These are phyloP conservation scores for Carapus acus DNA, from an alignment of 2,797 vertebrate genomes.

Conservation along the genomic window DNA sequence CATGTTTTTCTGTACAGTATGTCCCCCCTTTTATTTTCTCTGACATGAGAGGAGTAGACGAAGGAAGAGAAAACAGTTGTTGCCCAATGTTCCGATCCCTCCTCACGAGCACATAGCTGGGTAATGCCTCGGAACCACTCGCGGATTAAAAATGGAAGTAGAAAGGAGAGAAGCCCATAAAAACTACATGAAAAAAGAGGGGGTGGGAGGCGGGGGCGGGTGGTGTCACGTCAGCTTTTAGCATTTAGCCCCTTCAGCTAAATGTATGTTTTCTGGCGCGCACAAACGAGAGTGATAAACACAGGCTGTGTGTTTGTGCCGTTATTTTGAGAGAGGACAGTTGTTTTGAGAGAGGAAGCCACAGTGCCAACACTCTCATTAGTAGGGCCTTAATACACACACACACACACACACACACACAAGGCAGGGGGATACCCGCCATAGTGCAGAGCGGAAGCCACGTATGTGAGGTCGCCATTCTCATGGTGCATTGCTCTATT, in stretches of 20 bases:
- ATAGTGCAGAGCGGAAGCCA: slow-evolving; percentile 15
- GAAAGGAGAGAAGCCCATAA: too few species aligned
- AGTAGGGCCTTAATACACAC: slow-evolving; percentile 7
- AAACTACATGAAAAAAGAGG: neutral
- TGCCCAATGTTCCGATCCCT: too few species aligned
- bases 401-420: slow-evolving; percentile 25
- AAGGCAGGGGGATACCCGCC: neutral
- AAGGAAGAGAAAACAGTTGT: too few species aligned
- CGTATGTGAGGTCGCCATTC: slow-evolving; percentile 28
- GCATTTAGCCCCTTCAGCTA: neutral
- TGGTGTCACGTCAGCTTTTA: too few species aligned
- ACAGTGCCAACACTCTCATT: slow-evolving; percentile 19
- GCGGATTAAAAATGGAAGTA: too few species aligned
- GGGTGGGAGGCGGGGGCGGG: too few species aligned
- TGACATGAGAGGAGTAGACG: too few species aligned
- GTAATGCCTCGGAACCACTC: too few species aligned
- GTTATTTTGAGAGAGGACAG: slow-evolving; percentile 21
- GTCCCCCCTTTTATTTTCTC: too few species aligned
- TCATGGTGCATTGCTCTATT: slow-evolving; percentile 25
- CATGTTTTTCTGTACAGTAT: too few species aligned
- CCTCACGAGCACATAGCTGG: too few species aligned
- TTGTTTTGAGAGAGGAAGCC: slow-evolving; percentile 19
- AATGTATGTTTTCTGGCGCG: slow-evolving; percentile 8
- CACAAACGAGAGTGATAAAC: slow-evolving; percentile 9
- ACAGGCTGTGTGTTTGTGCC: slow-evolving; percentile 15